Evolutionary conservation across 2,888 invertebrate species (phyloP), one percentile per base, ranked within the genome.

Genomic region (Clostera curtula): DNA sequence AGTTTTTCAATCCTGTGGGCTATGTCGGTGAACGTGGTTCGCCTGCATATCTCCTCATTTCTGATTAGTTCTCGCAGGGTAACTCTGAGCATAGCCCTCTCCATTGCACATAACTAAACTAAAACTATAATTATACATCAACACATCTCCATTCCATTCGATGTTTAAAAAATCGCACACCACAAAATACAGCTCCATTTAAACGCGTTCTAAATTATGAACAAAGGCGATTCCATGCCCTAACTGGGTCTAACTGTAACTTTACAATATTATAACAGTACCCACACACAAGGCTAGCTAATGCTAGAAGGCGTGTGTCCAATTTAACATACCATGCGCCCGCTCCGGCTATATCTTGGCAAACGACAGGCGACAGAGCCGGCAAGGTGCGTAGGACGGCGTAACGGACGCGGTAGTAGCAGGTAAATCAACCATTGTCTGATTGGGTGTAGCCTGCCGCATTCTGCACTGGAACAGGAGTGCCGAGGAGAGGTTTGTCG

Each of bases 381-480:
- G 41, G 66, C 60, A 58, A 63, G 63, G 69, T 71, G 74, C 73
- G 75, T 76, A 66, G 75, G 75, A 53, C 56, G 70, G 73, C 74
- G 75, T 73, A 73, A 73, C 74, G 64, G 70, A 68, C 60, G 55
- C 65, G 49, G 43, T 49, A 43, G 73, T 69, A 69, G 72, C 63
- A 44, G 69, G 61, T 74, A 74, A 72, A 74, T 74, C 75, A 73
- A 67, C 63, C 62, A 76, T 76, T 75, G 75, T 76, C 71, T 72
- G 75, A 76, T 75, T 74, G 74, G 72, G 64, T 69, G 67, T 66
- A 69, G 60, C 69, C 55, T 54, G 64, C 65, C 64, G 67, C 72
- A 67, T 68, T 72, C 71, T 54, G 40, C 25, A 8, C 3, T 22
- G 23, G 25, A 14, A 33, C 43, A 34, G 21, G 24, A 19, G 32